Evolutionary conservation across 2,113 vertebrate genomes (phyloP).

Genomic region (Nycticryphes semicollaris): DNA sequence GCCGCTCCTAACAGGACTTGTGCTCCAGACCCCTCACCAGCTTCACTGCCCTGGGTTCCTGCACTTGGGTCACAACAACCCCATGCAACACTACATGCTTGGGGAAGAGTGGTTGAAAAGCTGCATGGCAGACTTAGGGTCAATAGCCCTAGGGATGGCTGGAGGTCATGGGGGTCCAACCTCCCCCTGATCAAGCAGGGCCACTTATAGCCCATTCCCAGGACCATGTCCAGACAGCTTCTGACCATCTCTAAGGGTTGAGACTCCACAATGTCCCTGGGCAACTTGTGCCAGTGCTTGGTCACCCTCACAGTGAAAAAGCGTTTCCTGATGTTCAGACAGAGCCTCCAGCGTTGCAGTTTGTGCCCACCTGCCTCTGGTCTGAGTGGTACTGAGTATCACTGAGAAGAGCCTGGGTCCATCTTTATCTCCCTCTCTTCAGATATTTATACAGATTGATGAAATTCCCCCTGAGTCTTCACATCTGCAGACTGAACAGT

Average conservation of each 20-base stretch:
- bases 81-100: no score
- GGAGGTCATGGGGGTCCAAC: not conserved
- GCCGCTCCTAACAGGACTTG: not conserved
- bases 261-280: not conserved
- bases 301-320: not conserved
- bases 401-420: not conserved
- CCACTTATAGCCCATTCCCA: not conserved
- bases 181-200: not conserved
- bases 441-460: not conserved
- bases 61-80: no score
- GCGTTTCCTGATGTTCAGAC: not conserved
- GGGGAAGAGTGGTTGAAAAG: not conserved
- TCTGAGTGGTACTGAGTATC: not conserved
- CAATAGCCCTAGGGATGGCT: not conserved
- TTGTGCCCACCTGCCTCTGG: not conserved
- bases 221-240: not conserved
- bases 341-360: not conserved
- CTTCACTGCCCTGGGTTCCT: not conserved
- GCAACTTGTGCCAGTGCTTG: not conserved
- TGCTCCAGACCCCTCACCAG: not conserved
- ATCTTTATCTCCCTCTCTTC: not conserved
- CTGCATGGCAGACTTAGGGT: no score
- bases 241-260: not conserved
- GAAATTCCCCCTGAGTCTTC: not conserved
- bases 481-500: not conserved